Percentiles rank a stretch among this genome's conserved stretches.
These are phyloP conservation scores for Emydoidea blandingii DNA, from an alignment of 2,797 vertebrate species.

Conservation along the genomic window DNA sequence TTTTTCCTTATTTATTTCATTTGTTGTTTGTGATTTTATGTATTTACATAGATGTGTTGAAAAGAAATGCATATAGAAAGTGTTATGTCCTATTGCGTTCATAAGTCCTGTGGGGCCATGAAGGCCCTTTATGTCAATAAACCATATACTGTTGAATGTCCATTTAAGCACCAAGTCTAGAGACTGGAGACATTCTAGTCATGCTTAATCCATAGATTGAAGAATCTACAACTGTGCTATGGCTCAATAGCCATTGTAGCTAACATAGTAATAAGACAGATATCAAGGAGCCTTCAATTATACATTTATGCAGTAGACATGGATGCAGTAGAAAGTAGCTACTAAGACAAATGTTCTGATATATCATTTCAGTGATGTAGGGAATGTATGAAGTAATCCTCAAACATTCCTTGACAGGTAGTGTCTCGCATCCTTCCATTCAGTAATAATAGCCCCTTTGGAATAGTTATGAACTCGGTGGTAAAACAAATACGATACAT, in stretches of 20 bases:
- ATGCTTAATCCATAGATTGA: constrained; percentile 8
- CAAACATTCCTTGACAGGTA: constrained; percentile 16
- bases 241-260: not conserved
- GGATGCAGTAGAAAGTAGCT: not conserved
- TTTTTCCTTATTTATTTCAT: not conserved
- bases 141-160: not conserved
- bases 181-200: not conserved
- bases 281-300: not conserved
- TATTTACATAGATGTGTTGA: not conserved
- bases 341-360: not conserved
- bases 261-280: not conserved
- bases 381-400: constrained; percentile 20
- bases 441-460: constrained; percentile 29
- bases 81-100: not conserved
- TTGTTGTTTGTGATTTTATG: not conserved
- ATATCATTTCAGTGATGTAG: not conserved
- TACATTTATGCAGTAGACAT: constrained; percentile 10
- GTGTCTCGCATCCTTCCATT: constrained; percentile 18
- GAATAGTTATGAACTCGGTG: constrained; percentile 31
- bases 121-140: constrained; percentile 8
- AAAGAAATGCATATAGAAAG: not conserved
- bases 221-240: not conserved
- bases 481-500: constrained; percentile 24
- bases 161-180: not conserved
- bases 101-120: not conserved